Conservation (phyloP, 2,113 vertebrate genomes). For the Corythaixoides concolor region DNA sequence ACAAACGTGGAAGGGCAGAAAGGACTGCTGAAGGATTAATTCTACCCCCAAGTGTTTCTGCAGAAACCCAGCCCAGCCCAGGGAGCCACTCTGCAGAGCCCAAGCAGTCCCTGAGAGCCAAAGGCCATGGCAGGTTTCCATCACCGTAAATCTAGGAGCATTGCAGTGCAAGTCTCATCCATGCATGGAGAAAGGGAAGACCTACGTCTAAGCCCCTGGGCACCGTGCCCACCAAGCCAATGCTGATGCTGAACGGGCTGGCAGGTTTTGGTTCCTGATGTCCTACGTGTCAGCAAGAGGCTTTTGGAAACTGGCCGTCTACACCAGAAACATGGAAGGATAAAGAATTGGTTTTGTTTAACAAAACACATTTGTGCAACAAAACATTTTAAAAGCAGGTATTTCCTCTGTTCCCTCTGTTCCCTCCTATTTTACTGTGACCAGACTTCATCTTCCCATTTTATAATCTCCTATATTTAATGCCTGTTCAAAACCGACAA, state of each 20-base stretch:
- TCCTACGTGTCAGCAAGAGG: background rate
- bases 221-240: accelerated
- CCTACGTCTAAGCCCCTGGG: background rate
- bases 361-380: background rate
- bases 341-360: background rate
- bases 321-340: background rate
- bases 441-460: background rate
- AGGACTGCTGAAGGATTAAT: background rate
- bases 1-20: background rate
- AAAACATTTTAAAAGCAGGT: background rate
- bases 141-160: background rate
- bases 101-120: background rate
- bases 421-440: background rate
- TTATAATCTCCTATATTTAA: background rate
- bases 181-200: background rate
- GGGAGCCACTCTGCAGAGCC: background rate
- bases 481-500: background rate
- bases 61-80: background rate
- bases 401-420: background rate
- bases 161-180: background rate
- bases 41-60: background rate
- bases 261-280: background rate
- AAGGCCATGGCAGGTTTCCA: background rate
- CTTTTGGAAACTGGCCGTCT: background rate
- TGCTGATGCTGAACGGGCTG: background rate